Conservation (phyloP, 2,113 vertebrate species). For the Anguilla rostrata region DNA sequence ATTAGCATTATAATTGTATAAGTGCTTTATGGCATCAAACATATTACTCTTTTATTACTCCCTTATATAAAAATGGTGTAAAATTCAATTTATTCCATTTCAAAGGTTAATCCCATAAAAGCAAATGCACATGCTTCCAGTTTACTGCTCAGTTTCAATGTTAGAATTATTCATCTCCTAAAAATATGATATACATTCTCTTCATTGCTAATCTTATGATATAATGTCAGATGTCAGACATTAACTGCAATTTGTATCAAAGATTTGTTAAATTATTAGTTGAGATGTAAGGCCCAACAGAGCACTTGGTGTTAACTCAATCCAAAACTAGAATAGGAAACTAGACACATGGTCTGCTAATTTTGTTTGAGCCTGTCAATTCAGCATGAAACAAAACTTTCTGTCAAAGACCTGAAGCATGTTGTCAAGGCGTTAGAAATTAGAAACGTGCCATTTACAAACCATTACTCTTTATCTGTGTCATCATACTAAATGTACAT, state of each 20-base stretch:
- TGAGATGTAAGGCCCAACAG: not conserved
- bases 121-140: not conserved
- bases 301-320: not conserved
- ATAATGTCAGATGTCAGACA: not conserved
- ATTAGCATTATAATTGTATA: no score
- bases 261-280: no score
- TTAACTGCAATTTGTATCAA: not conserved
- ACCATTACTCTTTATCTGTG: no score
- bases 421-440: no score
- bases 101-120: not conserved
- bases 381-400: not conserved
- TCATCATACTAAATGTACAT: no score
- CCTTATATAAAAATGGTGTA: not conserved
- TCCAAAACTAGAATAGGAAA: not conserved
- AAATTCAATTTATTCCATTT: not conserved
- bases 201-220: not conserved
- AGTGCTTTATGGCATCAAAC: no score
- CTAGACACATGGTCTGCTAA: not conserved
- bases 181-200: not conserved
- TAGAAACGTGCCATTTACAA: no score
- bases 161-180: not conserved
- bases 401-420: no score
- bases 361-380: not conserved
- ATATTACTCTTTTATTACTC: not conserved
- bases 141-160: not conserved